Evolutionary conservation across 2,113 vertebrate genomes (phyloP).

Genomic region (Crotophaga sulcirostris): DNA sequence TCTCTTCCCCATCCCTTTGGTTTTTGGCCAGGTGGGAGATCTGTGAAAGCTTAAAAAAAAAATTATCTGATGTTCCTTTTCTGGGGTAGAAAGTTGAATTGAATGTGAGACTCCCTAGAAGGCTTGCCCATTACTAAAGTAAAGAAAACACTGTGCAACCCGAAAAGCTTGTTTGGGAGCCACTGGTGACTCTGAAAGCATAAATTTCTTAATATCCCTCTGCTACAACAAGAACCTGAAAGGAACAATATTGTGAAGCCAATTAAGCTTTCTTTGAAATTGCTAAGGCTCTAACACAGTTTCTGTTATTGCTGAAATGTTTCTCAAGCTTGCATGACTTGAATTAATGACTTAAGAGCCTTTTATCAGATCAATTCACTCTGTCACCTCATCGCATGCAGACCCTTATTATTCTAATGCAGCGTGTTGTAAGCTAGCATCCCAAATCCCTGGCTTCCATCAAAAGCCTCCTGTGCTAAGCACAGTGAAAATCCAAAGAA

Average conservation of each 20-base stretch:
- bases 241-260: not conserved
- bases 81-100: not conserved
- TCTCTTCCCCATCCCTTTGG: not conserved
- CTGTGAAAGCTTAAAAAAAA: not conserved
- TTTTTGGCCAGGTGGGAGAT: not conserved
- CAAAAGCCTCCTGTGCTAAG: not conserved
- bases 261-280: constrained; percentile 28
- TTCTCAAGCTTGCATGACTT: constrained; percentile 21
- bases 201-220: not conserved
- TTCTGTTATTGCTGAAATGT: constrained; percentile 19
- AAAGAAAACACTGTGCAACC: not conserved
- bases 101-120: not conserved
- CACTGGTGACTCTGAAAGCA: not conserved
- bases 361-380: not conserved
- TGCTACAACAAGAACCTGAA: not conserved
- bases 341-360: constrained; percentile 32
- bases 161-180: constrained; percentile 9
- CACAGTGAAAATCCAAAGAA: not conserved
- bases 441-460: not conserved
- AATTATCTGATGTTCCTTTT: not conserved
- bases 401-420: not conserved
- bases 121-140: not conserved
- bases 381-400: not conserved
- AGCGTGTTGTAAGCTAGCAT: not conserved
- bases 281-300: not conserved